These are phyloP conservation scores for Batillaria attramentaria DNA, from an alignment of 1,140 invertebrate species.

Conservation along the genomic window DNA sequence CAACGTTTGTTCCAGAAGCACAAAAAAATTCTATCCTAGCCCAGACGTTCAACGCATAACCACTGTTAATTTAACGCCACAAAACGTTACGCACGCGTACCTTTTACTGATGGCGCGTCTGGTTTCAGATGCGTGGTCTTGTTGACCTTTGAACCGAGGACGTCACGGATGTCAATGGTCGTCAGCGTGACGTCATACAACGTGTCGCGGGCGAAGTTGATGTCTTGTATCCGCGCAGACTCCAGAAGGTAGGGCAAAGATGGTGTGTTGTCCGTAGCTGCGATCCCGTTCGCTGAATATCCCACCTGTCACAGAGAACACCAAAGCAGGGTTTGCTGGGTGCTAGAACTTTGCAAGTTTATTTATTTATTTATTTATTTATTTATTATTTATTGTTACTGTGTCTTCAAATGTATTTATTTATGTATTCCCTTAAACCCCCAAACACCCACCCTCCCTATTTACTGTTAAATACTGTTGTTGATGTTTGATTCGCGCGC, in stretches of 20 bases:
- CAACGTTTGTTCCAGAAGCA: not conserved
- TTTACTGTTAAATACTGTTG: no score
- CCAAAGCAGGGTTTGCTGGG: not conserved
- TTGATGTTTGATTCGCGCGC: no score
- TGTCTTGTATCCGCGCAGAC: not conserved
- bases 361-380: not conserved
- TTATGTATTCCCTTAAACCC: not conserved
- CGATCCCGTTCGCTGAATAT: not conserved
- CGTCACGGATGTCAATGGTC: constrained; percentile 1
- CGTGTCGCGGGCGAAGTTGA: not conserved
- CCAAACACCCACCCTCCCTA: no score
- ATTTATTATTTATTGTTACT: not conserved
- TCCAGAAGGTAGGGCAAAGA: constrained; percentile 3
- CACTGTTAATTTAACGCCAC: not conserved
- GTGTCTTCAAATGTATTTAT: not conserved
- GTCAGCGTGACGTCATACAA: not conserved
- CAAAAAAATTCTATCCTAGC: not conserved
- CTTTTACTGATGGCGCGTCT: not conserved
- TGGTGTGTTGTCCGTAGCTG: not conserved
- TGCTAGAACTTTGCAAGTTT: no score
- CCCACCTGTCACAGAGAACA: not conserved
- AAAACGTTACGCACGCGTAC: not conserved
- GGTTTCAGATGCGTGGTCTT: not conserved
- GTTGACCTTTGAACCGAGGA: not conserved
- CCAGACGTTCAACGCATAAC: not conserved